Base-by-base conservation (phyloP, 2,113 vertebrate species). In the Tympanuchus pallidicinctus region DNA sequence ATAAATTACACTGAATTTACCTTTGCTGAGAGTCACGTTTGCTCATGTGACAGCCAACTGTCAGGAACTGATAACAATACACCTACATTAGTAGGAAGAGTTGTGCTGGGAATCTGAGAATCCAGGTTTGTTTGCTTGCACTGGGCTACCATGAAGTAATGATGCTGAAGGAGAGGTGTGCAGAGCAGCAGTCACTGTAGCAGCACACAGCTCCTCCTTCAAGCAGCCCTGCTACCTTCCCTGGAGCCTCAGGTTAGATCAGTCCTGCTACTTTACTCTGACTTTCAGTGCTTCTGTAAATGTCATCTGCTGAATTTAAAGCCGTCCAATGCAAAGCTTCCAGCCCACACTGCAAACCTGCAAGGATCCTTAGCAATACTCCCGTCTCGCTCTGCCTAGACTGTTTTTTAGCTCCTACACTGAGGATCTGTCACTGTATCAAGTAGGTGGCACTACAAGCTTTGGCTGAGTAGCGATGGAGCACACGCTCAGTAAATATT, bases 371-470 rank as follows among this genome's bases (percentile, higher is more conserved):
- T 74, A 45, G 6, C 21, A n/a, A 57, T 80, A 70, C 14, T 61
- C 47, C 59, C 65, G 63, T 56, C 56, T 86, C 28, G 14, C 38
- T 34, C 42, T 83, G 11, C 60, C 56, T 30, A 36, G 12, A 80
- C 21, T 14, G 61, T 87, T 47, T 88, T 78, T 71, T 24, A 92
- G 38, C 40, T 91, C 43, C 88, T 80, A 69, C 82, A 91, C 75
- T 93, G 28, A 91, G 43, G 82, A 65, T 71, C 79, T 75, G 48
- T 61, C 48, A 76, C 13, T n/a, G 11, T n/a, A 88, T 82, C 82
- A 82, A 88, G 88, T 85, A 91, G 88, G 88, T 90, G 75, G 86
- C 95, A 91, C 79, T 88, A 75, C 63, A 85, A 72, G 85, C 79
- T 91, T 72, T 94, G 43, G 48, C 50, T 94, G 32, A 82, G 34